These are phyloP conservation scores for Hydropsyche betteni DNA, from an alignment of 2,888 invertebrate genomes.

Conservation along the genomic window DNA sequence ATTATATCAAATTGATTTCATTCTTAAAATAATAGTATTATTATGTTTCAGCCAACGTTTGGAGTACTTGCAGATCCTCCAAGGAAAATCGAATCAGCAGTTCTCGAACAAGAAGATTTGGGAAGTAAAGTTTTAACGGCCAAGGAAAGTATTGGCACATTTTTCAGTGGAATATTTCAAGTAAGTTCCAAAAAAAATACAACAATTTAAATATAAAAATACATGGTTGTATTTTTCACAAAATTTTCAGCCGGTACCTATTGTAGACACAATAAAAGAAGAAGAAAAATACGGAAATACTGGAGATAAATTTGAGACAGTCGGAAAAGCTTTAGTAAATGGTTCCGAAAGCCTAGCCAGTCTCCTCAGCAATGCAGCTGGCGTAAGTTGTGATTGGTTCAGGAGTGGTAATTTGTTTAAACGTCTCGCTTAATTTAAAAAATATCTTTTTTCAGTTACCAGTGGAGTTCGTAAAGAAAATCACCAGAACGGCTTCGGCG, in stretches of 20 bases:
- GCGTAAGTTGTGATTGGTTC: constrained; percentile 61
- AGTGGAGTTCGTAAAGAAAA: constrained; percentile 61
- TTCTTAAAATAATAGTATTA: too few species aligned
- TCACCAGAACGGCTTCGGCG: constrained; percentile 65
- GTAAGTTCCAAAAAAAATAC: constrained; percentile 53
- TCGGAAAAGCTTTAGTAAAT: constrained; percentile 72
- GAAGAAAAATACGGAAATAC: constrained; percentile 83
- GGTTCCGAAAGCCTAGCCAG: constrained; percentile 75
- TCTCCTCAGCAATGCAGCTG: constrained; percentile 69
- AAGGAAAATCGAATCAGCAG: constrained; percentile 56
- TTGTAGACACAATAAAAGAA: constrained; percentile 79
- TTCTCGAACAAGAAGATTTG: constrained; percentile 60
- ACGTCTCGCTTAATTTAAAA: too few species aligned
- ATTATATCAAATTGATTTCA: too few species aligned
- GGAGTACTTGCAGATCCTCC: constrained; percentile 52
- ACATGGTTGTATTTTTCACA: neutral
- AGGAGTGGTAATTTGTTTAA: constrained; percentile 36
- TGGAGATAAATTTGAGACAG: constrained; percentile 72
- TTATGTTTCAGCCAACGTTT: constrained; percentile 59
- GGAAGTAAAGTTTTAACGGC: constrained; percentile 60
- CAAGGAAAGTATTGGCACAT: constrained; percentile 60
- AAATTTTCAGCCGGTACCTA: constrained; percentile 68
- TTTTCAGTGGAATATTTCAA: constrained; percentile 62
- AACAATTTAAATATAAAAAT: neutral
- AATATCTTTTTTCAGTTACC: constrained; percentile 62